A percentile compares a stretch with the other conserved stretches of the same genome.
phyloP scores from a whole-genome alignment of 2,113 vertebrate genomes.

The Pangasianodon hypophthalmus region DNA sequence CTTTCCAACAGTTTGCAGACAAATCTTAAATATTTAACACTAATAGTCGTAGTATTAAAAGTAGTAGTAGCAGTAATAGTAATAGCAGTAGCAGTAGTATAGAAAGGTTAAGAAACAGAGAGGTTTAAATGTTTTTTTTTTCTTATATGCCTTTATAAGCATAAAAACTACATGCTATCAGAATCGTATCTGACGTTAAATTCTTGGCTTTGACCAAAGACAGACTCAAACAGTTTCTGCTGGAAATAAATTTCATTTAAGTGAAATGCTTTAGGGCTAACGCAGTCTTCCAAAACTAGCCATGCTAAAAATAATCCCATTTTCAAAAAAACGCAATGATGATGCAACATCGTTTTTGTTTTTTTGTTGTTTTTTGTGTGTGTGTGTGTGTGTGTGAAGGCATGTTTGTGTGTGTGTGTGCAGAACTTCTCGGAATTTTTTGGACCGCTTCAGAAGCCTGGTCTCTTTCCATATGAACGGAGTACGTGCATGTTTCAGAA shows the following conservation, averaged over 20 bases:
- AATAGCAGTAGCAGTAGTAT: not conserved
- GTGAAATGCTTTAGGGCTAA: slow-evolving; percentile 6
- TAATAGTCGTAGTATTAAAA: not conserved
- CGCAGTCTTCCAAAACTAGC: slow-evolving; percentile 1
- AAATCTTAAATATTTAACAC: slow-evolving; percentile 6
- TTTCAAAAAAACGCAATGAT: not conserved
- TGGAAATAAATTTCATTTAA: slow-evolving; percentile 24
- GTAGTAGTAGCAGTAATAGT: too few relatives aligned
- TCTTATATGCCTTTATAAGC: not conserved
- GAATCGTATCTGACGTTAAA: slow-evolving; percentile 8
- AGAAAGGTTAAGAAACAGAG: not conserved
- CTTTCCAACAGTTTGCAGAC: not conserved
- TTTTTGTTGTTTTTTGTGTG: not conserved
- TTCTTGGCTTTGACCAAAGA: slow-evolving; percentile 12
- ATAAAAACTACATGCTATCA: not conserved
- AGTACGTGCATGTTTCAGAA: not conserved
- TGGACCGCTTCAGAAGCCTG: not conserved
- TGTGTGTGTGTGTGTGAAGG: not conserved
- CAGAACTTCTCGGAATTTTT: not conserved
- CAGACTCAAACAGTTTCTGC: not conserved
- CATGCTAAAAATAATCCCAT: slow-evolving; percentile 9
- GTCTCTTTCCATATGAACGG: not conserved
- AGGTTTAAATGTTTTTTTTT: not conserved
- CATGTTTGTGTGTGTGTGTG: not conserved
- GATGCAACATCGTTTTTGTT: slow-evolving; percentile 3